These are phyloP conservation scores for Gallinago undulata DNA, from an alignment of 2,113 vertebrate species.

Conservation along the genomic window DNA sequence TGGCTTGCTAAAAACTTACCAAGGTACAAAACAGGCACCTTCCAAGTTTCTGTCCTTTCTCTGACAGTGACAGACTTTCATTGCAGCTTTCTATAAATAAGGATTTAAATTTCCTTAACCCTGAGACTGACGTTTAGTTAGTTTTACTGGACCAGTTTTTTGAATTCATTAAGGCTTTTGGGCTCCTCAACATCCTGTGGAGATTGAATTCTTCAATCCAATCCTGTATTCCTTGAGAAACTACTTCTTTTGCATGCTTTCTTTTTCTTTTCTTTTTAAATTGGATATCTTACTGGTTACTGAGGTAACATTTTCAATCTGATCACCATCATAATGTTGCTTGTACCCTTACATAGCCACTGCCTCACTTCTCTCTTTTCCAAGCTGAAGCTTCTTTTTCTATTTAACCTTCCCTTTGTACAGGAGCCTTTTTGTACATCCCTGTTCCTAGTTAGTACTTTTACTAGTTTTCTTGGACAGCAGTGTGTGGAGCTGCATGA, in stretches of 20 bases:
- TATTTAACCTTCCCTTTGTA: not conserved
- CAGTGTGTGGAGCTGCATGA: not conserved
- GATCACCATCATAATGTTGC: not conserved
- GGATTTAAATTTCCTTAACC: not conserved
- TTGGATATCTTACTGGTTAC: not conserved
- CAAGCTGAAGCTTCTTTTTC: not conserved
- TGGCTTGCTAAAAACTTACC: conserved; percentile 63
- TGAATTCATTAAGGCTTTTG: not conserved
- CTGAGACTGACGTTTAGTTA: not conserved
- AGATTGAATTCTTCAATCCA: not conserved
- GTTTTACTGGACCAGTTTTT: not conserved
- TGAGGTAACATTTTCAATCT: not conserved
- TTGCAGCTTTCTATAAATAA: not conserved
- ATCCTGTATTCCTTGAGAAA: not conserved
- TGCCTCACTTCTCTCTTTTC: not conserved
- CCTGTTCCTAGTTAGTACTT: not conserved
- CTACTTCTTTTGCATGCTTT: not conserved
- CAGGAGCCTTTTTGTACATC: not conserved
- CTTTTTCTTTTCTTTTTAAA: not conserved
- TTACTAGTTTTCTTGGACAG: not conserved
- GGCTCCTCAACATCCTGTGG: not conserved
- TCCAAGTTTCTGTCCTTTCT: not conserved
- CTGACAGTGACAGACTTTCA: not conserved
- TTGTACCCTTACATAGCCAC: not conserved
- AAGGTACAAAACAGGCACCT: conserved; percentile 51